Conservation (phyloP, 2,113 vertebrate species). For the Oreochromis niloticus region DNA sequence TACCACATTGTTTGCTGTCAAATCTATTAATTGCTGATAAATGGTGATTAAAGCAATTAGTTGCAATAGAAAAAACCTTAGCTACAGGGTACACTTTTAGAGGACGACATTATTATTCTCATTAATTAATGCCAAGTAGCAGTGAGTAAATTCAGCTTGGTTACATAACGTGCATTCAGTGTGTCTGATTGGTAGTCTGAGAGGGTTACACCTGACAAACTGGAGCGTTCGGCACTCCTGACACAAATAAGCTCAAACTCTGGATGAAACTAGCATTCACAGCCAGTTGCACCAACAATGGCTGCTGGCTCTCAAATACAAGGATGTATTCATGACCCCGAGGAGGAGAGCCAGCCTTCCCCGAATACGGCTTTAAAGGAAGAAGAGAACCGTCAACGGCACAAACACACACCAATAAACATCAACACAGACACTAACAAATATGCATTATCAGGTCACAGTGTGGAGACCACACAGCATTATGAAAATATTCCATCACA, state of each 20-base stretch:
- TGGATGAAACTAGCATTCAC: conserved; percentile 62
- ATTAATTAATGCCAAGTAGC: background rate
- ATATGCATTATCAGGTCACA: background rate
- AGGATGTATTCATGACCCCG: conserved; percentile 65
- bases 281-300: conserved; percentile 52
- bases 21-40: background rate
- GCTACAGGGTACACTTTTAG: background rate
- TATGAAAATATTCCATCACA: background rate
- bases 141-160: background rate
- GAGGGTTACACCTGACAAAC: conserved; percentile 13
- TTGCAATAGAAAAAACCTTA: background rate
- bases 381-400: background rate
- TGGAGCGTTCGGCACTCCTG: conserved; percentile 33
- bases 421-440: background rate
- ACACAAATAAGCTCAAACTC: conserved; percentile 50
- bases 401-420: background rate
- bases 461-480: background rate
- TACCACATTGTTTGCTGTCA: background rate
- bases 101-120: background rate
- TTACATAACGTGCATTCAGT: background rate
- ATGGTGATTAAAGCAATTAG: background rate
- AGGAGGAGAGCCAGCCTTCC: conserved; percentile 48
- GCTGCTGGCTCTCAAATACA: conserved; percentile 47
- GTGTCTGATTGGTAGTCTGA: conserved; percentile 35
- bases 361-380: conserved; percentile 53